Evolutionary conservation across 37 sponge, comb jelly and placozoan genomes (phyloP), one percentile per base, ranked within the genome.

Genomic region (Spongia lamella): DNA sequence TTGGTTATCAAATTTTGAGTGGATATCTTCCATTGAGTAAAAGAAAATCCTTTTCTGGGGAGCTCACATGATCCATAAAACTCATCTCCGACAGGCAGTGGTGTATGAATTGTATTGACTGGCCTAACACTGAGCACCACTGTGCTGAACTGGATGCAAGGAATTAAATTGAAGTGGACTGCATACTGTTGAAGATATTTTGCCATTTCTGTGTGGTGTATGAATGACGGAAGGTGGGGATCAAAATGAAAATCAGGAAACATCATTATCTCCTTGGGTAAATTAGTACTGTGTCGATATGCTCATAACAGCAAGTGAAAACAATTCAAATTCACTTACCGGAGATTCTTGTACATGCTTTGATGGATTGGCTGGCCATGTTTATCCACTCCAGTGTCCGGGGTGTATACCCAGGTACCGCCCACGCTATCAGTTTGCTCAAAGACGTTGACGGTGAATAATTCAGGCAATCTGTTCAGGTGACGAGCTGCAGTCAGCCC

Each of bases 251-350:
- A 92, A 25, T 73, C 83, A 16, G 90, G 75, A 49, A 80, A 92
- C 3, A 24, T 7, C 93, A 92, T 92, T 1, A 92, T 31, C 36
- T 88, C 86, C 51, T 88, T 88, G 9, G 93, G 93, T 11, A 88
- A 40, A 32, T 92, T 92, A 15, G 86, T 81, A 54, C 93, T 92
- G 66, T 39, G 27, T 15, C 9, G 63, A 20, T 16, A 71, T 26
- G 38, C 55, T 31, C 22, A 33, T 40, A 53, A 66, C 15, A 53
- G 30, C 47, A 13, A 9, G 47, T 43, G 9, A n/a, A 43, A 13
- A 43, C 47, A 43, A 43, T 43, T 9, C 69, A 33, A 26, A n/a
- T n/a, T n/a, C n/a, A n/a, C 68, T 25, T 29, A 86, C 86, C 80
- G 73, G 39, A 86, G 63, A 29, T 43, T 66, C 51, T 73, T 54